Evolutionary conservation across 2,113 vertebrate genomes (phyloP).

Genomic region (Columbina picui): DNA sequence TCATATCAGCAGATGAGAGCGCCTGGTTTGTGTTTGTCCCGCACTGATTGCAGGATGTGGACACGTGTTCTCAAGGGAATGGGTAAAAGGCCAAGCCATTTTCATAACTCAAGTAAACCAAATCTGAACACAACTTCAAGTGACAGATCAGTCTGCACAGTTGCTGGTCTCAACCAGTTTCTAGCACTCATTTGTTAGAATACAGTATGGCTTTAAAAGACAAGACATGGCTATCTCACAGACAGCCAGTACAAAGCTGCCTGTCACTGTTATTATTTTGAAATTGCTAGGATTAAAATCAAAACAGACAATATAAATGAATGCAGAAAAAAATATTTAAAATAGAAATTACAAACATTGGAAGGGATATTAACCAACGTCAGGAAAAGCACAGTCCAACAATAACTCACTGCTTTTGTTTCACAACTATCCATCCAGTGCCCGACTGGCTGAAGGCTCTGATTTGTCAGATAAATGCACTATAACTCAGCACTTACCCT

Average conservation of each 20-base stretch:
- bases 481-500: background rate
- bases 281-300: slow-evolving; percentile 4
- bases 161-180: background rate
- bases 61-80: background rate
- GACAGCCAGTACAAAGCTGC: background rate
- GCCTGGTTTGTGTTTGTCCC: background rate
- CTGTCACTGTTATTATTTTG: background rate
- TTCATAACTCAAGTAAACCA: slow-evolving; percentile 15
- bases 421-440: background rate
- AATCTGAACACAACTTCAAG: background rate
- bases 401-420: background rate
- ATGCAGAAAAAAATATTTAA: background rate
- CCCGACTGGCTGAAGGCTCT: background rate
- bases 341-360: background rate
- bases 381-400: background rate
- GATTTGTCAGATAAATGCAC: background rate
- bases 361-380: background rate
- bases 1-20: background rate
- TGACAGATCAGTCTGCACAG: background rate
- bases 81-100: background rate
- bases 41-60: background rate
- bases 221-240: background rate
- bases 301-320: slow-evolving; percentile 4
- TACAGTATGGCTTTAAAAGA: background rate
- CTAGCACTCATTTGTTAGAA: background rate